A percentile compares a stretch with the other conserved stretches of the same genome.
These are phyloP conservation scores for Epinotia brunnichana DNA, from an alignment of 2,888 invertebrate genomes.

Conservation along the genomic window DNA sequence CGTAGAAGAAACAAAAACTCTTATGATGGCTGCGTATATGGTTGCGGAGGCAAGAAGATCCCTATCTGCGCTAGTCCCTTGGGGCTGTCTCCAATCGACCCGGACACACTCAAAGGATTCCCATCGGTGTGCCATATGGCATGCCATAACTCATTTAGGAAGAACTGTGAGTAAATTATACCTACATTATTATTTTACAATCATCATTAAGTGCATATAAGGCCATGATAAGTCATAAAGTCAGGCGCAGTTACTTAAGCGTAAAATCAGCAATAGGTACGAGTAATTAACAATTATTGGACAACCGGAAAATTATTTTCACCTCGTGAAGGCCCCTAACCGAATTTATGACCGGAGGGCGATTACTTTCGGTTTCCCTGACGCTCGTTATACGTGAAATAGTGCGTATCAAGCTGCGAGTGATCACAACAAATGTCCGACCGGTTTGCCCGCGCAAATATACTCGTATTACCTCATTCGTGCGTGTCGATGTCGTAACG, in stretches of 20 bases:
- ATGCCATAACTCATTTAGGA: slow-evolving; percentile 76
- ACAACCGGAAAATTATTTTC: slow-evolving; percentile 4
- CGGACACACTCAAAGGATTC: slow-evolving; percentile 73
- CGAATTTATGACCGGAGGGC: slow-evolving; percentile 22
- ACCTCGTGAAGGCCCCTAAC: slow-evolving; percentile 1
- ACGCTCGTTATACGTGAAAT: slow-evolving; percentile 45
- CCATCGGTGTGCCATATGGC: slow-evolving; percentile 78
- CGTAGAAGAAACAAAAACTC: slow-evolving; percentile 60
- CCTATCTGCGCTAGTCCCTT: slow-evolving; percentile 72
- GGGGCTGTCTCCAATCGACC: slow-evolving; percentile 62
- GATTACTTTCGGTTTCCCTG: slow-evolving; percentile 37
- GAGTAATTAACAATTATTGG: background rate
- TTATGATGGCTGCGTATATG: slow-evolving; percentile 67
- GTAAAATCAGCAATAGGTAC: slow-evolving; percentile 9
- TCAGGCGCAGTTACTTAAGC: background rate
- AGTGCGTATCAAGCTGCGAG: slow-evolving; percentile 54
- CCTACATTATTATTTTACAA: slow-evolving; percentile 4
- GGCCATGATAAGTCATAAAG: background rate
- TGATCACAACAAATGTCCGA: slow-evolving; percentile 42
- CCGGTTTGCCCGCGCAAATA: slow-evolving; percentile 46
- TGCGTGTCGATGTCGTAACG: slow-evolving; percentile 19
- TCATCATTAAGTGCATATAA: background rate
- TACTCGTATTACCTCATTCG: slow-evolving; percentile 38
- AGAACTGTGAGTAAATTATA: slow-evolving; percentile 64
- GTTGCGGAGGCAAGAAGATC: slow-evolving; percentile 66